A percentile compares a stretch with the other conserved stretches of the same genome.
phyloP scores from a whole-genome alignment of 2,113 vertebrate species.

The Odobenus rosmarus region DNA sequence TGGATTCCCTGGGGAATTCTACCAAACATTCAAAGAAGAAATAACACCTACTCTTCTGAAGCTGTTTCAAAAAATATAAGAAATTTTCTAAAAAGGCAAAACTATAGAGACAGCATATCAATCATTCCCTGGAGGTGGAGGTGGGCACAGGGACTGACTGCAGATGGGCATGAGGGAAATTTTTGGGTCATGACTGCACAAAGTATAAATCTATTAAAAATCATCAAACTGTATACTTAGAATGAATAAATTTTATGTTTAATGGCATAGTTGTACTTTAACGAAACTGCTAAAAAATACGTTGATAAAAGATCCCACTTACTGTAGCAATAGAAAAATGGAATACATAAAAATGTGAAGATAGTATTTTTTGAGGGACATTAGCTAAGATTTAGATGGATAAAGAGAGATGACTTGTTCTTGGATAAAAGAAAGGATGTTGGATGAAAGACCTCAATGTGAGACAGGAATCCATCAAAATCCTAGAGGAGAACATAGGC shows the following conservation, averaged over 20 bases:
- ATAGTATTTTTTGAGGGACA: background rate
- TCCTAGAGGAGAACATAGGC: too few relatives aligned
- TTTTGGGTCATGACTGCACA: background rate
- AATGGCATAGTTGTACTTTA: background rate
- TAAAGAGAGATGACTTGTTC: background rate
- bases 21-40: too few relatives aligned
- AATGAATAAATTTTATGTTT: background rate
- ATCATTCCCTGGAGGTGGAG: background rate
- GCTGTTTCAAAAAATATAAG: too few relatives aligned
- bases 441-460: too few relatives aligned
- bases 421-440: background rate
- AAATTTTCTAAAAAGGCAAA: background rate
- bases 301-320: background rate
- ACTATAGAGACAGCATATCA: background rate
- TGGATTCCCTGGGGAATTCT: too few relatives aligned
- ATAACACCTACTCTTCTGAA: too few relatives aligned
- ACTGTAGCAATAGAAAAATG: background rate
- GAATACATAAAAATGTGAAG: background rate
- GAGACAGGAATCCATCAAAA: too few relatives aligned
- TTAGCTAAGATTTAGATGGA: background rate
- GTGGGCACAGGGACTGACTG: background rate
- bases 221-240: background rate
- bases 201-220: background rate
- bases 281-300: background rate
- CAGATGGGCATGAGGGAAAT: background rate